A percentile compares a stretch with the other conserved stretches of the same genome.
Evolutionary conservation across 1,140 invertebrate species (phyloP).

Genomic region (Drosophila neocordata): DNA sequence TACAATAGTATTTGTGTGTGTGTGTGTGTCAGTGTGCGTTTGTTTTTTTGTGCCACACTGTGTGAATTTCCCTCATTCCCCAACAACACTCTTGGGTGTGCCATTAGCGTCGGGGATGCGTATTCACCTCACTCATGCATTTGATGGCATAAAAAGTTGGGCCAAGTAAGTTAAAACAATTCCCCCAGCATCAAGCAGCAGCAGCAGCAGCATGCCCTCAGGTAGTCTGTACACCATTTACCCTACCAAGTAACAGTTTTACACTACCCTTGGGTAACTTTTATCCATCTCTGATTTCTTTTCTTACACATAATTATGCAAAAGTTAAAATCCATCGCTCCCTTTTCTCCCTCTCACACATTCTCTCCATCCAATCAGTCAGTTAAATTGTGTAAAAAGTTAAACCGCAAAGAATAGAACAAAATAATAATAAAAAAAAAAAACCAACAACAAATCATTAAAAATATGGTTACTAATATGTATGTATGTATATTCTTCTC

Average conservation of each 20-base stretch:
- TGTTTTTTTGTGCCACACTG: conserved; percentile 8
- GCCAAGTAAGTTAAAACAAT: conserved; percentile 67
- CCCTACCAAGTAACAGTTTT: conserved; percentile 22
- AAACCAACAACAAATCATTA: conserved; percentile 48
- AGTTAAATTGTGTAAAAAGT: conserved; percentile 20
- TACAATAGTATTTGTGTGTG: background rate
- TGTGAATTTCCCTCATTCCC: background rate
- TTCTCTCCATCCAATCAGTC: too few relatives aligned
- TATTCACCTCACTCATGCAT: conserved; percentile 19
- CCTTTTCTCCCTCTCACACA: too few relatives aligned
- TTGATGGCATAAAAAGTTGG: conserved; percentile 54
- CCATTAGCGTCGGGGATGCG: conserved; percentile 60
- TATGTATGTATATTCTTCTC: background rate
- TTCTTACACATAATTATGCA: conserved; percentile 76
- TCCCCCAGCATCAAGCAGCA: too few relatives aligned
- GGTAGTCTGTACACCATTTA: conserved; percentile 15
- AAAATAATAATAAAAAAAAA: too few relatives aligned
- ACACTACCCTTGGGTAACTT: conserved; percentile 41
- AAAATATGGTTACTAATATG: conserved; percentile 47
- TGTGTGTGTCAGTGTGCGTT: conserved; percentile 4
- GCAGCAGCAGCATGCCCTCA: conserved; percentile 37
- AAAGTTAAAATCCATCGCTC: conserved; percentile 63
- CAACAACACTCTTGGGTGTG: conserved; percentile 53
- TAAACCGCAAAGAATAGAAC: conserved; percentile 57
- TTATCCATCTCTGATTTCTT: conserved; percentile 30